Evolutionary conservation across 2,888 invertebrate genomes (phyloP).

Genomic region (Morpho achilles): DNA sequence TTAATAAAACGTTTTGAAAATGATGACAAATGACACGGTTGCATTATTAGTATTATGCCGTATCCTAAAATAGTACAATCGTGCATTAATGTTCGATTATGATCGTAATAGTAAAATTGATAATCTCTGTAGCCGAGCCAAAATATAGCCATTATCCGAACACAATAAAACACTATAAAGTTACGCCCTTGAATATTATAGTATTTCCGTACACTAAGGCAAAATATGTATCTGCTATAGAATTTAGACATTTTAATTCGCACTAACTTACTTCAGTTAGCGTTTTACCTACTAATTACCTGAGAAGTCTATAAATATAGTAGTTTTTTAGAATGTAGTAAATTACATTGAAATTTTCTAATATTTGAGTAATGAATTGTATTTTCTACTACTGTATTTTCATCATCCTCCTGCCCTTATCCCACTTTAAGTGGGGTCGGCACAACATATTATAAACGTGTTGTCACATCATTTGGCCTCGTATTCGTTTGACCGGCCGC

Average conservation of each 20-base stretch:
- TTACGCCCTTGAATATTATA: constrained; percentile 29
- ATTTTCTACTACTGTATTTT: too few relatives aligned
- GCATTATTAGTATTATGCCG: background rate
- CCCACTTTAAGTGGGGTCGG: too few relatives aligned
- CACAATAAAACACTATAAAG: constrained; percentile 28
- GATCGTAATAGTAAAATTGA: constrained; percentile 31
- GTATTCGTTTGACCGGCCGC: too few relatives aligned
- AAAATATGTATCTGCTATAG: background rate
- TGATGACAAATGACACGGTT: constrained; percentile 16
- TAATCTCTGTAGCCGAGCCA: constrained; percentile 31
- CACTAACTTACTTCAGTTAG: too few relatives aligned
- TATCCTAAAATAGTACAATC: constrained; percentile 26
- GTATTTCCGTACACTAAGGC: background rate
- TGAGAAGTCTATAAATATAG: too few relatives aligned
- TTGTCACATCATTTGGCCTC: too few relatives aligned
- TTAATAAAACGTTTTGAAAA: constrained; percentile 17
- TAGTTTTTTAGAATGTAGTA: too few relatives aligned
- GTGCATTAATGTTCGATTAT: constrained; percentile 32
- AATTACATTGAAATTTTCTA: too few relatives aligned
- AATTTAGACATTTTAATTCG: background rate
- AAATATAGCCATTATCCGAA: constrained; percentile 32
- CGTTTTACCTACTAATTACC: too few relatives aligned
- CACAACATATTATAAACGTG: too few relatives aligned
- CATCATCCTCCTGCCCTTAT: too few relatives aligned
- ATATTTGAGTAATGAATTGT: too few relatives aligned